Percentiles rank a stretch among this genome's conserved stretches.
These are phyloP conservation scores for Heterodera filipjevi DNA, from an alignment of 2,888 invertebrate species.

Conservation along the genomic window DNA sequence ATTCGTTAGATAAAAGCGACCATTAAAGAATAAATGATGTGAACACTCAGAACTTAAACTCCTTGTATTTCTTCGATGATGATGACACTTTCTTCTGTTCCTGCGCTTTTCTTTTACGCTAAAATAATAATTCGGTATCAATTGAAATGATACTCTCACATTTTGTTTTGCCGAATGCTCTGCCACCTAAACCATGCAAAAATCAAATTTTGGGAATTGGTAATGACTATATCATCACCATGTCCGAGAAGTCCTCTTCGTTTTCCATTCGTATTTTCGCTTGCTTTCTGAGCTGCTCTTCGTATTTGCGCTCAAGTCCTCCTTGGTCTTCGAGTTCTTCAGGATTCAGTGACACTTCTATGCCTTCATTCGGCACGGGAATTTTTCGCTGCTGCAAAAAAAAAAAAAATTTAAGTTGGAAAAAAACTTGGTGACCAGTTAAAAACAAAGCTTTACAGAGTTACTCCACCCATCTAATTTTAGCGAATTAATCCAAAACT, in stretches of 20 bases:
- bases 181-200: constrained; percentile 68
- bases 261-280: constrained; percentile 68
- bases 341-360: constrained; percentile 93
- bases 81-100: constrained; percentile 59
- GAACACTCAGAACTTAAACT: constrained; percentile 65
- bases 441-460: too few relatives aligned
- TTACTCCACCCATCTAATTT: too few relatives aligned
- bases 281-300: constrained; percentile 90
- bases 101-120: constrained; percentile 63
- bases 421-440: too few relatives aligned
- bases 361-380: constrained; percentile 66
- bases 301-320: constrained; percentile 89
- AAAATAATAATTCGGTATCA: constrained; percentile 34
- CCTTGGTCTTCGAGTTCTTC: constrained; percentile 73
- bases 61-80: constrained; percentile 61
- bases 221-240: constrained; percentile 70
- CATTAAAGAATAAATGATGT: neutral
- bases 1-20: neutral
- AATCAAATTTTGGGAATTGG: neutral
- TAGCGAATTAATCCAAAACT: constrained; percentile 15
- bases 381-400: constrained; percentile 35
- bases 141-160: constrained; percentile 69
- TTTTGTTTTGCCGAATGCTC: constrained; percentile 96
- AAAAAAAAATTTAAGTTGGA: neutral
- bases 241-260: constrained; percentile 95